Base-by-base conservation (phyloP, 2,113 vertebrate genomes). In the Amphilophus citrinellus region DNA sequence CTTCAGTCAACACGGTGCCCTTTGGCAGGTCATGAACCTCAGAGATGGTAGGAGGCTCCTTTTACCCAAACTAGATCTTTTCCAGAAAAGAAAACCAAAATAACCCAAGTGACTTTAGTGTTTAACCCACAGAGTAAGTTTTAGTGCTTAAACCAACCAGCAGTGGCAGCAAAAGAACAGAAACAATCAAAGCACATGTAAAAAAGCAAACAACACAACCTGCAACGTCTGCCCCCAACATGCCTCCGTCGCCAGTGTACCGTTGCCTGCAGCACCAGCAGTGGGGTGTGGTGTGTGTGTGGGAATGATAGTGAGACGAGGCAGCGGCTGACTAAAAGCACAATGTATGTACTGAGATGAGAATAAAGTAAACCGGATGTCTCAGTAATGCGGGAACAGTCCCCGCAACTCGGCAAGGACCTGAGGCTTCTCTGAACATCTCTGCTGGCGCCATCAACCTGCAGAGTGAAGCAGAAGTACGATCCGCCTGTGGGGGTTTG, bases 131-230 rank as follows among this genome's bases (percentile, higher is more conserved):
- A 20, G 1, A 27, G 44, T 3, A n/a, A 13, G 44, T 10, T 71
- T 71, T 30, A 71, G 44, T 22, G 39, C n/a, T 14, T 0, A 22
- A 68, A 27, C 37, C 0, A 9, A 39, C 37, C 37, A 39, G 37
- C 37, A 39, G 8, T 39, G 8, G 8, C 37, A 24, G n/a, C 42
- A 0, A 1, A 0, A 17, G 24, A 50, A 30, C 42, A 11, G 1
- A 10, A 50, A 14, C 11, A 50, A 22, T 11, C 18, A 17, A 3
- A 20, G 42, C 24, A 50, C 24, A 24, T 30, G 44, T 53, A 71
- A 50, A 20, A 53, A 50, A 27, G 24, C 27, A 39, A 39, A 39
- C 2, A 9, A 39, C 44, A 44, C 44, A 50, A 71, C 24, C 42
- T 50, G 65, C 42, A 13, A 13, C 10, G 14, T 14, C 42, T 44